These are phyloP conservation scores for Drosophila maculinotata DNA, from an alignment of 2,888 invertebrate genomes.

Conservation along the genomic window DNA sequence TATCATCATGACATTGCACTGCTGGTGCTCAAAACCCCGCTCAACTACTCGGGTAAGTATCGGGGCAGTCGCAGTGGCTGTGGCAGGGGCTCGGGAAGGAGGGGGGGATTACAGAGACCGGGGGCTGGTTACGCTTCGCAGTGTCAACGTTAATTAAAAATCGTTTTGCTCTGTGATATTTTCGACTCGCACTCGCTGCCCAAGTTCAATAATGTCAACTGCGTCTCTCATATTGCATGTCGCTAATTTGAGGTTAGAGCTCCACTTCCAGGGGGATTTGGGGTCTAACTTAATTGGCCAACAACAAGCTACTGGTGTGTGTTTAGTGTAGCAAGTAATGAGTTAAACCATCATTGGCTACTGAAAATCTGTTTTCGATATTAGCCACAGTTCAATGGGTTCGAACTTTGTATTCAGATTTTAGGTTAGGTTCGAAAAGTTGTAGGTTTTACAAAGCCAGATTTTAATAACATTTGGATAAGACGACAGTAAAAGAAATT, in stretches of 20 bases:
- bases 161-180: constrained; percentile 71
- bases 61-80: neutral
- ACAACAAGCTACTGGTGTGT: constrained; percentile 31
- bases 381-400: constrained; percentile 48
- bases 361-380: constrained; percentile 30
- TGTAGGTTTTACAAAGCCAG: no score
- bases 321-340: constrained; percentile 62
- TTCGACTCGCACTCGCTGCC: constrained; percentile 35
- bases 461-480: no score
- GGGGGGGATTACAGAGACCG: no score
- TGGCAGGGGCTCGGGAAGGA: no score
- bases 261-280: constrained; percentile 4
- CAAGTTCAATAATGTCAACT: constrained; percentile 72
- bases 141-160: constrained; percentile 76
- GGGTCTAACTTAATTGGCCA: constrained; percentile 40
- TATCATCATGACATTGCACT: constrained; percentile 91
- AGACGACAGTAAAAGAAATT: no score
- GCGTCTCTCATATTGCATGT: constrained; percentile 55
- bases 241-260: constrained; percentile 61
- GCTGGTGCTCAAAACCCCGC: constrained; percentile 89
- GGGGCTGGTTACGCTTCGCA: constrained; percentile 45
- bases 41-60: constrained; percentile 88
- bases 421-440: neutral
- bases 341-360: constrained; percentile 14
- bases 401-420: constrained; percentile 37